A percentile compares a stretch with the other conserved stretches of the same genome.
phyloP scores from a whole-genome alignment of 1,140 invertebrate species.

The Cardiocondyla obscurior region DNA sequence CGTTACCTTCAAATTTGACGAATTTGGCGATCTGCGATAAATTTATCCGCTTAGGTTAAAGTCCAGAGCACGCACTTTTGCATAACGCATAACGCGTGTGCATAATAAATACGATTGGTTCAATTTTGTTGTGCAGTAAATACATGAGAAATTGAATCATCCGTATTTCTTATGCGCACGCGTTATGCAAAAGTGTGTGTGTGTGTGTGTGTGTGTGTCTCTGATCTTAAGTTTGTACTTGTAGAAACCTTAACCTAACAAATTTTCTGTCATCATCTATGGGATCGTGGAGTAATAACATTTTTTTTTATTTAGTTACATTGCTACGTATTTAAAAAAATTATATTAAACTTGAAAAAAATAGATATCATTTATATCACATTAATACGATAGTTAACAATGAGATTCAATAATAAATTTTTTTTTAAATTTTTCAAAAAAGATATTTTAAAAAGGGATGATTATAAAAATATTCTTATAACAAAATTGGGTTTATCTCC shows the following conservation, averaged over 20 bases:
- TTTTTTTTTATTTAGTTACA: background rate
- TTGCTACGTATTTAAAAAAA: background rate
- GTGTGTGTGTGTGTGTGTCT: too few relatives aligned
- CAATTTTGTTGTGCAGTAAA: too few relatives aligned
- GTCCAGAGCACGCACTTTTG: too few relatives aligned
- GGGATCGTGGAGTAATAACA: background rate
- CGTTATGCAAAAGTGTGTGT: too few relatives aligned
- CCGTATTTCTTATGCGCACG: too few relatives aligned
- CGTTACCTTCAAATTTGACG: too few relatives aligned
- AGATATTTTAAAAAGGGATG: background rate
- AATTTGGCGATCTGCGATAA: too few relatives aligned
- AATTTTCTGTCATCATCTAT: background rate
- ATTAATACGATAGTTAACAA: constrained; percentile 1
- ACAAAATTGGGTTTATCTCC: constrained; percentile 24
- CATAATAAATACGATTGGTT: too few relatives aligned
- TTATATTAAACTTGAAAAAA: background rate
- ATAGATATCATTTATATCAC: background rate
- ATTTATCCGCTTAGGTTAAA: too few relatives aligned
- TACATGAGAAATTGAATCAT: too few relatives aligned
- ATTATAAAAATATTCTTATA: background rate
- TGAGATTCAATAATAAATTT: background rate
- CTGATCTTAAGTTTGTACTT: too few relatives aligned
- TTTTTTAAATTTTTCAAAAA: background rate
- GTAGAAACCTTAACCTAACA: background rate
- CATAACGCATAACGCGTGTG: too few relatives aligned